These are phyloP conservation scores for Athene noctua DNA, from an alignment of 2,113 vertebrate genomes.

Conservation along the genomic window DNA sequence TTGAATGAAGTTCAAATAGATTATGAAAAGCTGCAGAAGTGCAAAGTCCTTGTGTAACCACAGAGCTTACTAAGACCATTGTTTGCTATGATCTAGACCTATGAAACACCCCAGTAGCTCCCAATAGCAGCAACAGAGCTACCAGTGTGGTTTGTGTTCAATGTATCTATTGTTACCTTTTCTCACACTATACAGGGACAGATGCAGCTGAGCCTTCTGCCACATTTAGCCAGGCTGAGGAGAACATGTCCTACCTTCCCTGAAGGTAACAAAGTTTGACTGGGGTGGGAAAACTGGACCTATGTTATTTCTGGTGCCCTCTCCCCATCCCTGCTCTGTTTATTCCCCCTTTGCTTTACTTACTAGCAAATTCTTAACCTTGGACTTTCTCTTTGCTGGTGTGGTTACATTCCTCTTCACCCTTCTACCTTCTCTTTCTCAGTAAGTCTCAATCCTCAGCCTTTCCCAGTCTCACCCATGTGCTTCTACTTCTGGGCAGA, in stretches of 20 bases:
- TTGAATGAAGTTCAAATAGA: background rate
- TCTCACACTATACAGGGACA: background rate
- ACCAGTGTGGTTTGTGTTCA: background rate
- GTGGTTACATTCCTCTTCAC: background rate
- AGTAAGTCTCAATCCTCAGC: background rate
- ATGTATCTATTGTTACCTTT: fast-evolving
- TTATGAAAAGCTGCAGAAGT: background rate
- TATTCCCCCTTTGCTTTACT: background rate
- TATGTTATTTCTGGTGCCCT: background rate
- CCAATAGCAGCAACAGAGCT: background rate
- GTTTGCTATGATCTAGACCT: background rate
- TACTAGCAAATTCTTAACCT: background rate
- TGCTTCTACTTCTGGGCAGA: background rate
- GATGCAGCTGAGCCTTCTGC: background rate
- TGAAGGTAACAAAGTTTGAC: background rate
- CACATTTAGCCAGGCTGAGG: background rate
- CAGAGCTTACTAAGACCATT: background rate
- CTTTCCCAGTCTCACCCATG: background rate
- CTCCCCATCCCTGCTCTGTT: background rate
- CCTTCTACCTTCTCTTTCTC: background rate
- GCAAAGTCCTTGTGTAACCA: background rate
- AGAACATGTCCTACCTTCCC: background rate
- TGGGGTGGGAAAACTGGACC: fast-evolving
- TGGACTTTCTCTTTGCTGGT: background rate
- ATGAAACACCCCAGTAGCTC: background rate